These are phyloP conservation scores for Sesamia inferens DNA, from an alignment of 2,888 invertebrate genomes.

Conservation along the genomic window DNA sequence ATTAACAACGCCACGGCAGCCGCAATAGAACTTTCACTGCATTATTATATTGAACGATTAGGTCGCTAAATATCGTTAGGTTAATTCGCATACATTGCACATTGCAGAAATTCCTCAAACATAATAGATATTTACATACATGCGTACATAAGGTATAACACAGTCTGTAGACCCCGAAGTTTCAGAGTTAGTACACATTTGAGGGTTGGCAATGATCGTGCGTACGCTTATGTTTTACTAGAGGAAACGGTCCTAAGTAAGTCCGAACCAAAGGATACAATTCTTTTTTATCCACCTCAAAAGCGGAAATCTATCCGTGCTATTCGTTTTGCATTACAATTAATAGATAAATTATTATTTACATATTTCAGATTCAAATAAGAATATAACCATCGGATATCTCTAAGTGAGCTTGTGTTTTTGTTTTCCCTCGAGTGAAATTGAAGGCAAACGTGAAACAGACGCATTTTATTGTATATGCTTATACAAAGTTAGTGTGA, in stretches of 20 bases:
- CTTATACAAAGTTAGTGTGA: constrained; percentile 69
- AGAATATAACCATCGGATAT: constrained; percentile 56
- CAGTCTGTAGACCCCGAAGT: constrained; percentile 8
- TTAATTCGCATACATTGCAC: not conserved
- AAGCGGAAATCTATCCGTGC: constrained; percentile 22
- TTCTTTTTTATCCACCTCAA: constrained; percentile 25
- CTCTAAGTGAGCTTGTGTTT: constrained; percentile 49
- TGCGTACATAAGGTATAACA: not conserved
- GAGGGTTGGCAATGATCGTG: constrained; percentile 23
- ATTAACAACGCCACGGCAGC: no score
- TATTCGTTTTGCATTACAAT: constrained; percentile 41
- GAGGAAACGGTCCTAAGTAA: constrained; percentile 25
- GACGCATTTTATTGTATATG: constrained; percentile 70
- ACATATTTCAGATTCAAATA: constrained; percentile 48
- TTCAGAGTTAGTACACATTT: constrained; percentile 27
- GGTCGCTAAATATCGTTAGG: no score
- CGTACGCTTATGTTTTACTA: constrained; percentile 39
- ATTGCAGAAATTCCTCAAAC: not conserved
- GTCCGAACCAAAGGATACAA: constrained; percentile 21
- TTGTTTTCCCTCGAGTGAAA: constrained; percentile 63
- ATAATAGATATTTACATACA: not conserved
- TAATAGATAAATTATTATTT: constrained; percentile 51
- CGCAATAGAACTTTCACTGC: no score
- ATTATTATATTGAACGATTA: no score
- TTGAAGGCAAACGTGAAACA: constrained; percentile 69